These are phyloP conservation scores for Crocuta crocuta DNA, from an alignment of 2,113 vertebrate genomes.

Conservation along the genomic window DNA sequence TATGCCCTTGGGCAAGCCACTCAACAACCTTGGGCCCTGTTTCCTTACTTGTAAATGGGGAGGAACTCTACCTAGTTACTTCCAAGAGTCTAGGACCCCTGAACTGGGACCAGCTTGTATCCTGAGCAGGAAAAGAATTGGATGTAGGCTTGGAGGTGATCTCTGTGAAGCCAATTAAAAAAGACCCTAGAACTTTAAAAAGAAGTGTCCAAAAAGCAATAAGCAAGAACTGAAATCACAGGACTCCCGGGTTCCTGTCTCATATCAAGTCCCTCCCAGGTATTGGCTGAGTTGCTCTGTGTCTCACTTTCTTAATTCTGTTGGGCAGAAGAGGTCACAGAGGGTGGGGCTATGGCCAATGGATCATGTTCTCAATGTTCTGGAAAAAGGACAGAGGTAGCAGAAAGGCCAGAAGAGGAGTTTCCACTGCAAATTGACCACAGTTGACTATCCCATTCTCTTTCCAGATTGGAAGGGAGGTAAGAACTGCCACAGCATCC, in stretches of 20 bases:
- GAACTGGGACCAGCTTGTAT: not conserved
- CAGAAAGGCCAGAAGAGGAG: constrained; percentile 36
- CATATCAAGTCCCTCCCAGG: constrained; percentile 12
- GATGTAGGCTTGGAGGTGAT: not conserved
- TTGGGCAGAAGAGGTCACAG: constrained; percentile 15
- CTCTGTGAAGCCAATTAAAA: constrained; percentile 6
- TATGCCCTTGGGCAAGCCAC: not conserved
- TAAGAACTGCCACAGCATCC: not conserved
- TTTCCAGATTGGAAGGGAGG: not conserved
- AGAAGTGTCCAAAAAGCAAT: not conserved
- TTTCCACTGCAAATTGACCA: not conserved
- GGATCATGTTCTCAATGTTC: not conserved
- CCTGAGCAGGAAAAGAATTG: not conserved
- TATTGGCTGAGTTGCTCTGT: constrained; percentile 5
- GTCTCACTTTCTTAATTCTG: constrained; percentile 64
- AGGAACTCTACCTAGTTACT: not conserved
- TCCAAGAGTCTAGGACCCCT: not conserved
- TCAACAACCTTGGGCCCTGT: not conserved
- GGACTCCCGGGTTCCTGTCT: not conserved
- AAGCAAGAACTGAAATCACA: constrained; percentile 10
- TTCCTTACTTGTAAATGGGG: not conserved
- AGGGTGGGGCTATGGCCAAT: constrained; percentile 14
- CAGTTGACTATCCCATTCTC: not conserved
- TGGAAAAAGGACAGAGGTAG: constrained; percentile 10
- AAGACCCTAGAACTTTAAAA: not conserved